Evolutionary conservation across 2,888 invertebrate genomes (phyloP).

Genomic region (Polyommatus iphigenia): DNA sequence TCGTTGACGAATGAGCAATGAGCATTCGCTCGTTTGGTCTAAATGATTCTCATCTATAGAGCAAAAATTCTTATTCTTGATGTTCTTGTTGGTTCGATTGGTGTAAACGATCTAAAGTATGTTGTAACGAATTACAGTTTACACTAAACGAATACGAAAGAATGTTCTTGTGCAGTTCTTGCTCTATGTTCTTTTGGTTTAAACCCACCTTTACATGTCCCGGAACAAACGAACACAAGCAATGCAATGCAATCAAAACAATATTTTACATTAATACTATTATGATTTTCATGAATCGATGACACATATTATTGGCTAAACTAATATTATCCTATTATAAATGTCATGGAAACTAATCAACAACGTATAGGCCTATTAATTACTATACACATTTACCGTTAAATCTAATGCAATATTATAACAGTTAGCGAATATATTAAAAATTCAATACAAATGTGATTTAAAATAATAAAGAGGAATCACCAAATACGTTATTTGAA

Average conservation of each 20-base stretch:
- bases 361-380: slow-evolving; percentile 41
- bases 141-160: no score
- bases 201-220: no score
- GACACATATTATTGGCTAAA: slow-evolving; percentile 40
- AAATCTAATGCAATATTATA: slow-evolving; percentile 14
- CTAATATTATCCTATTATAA: slow-evolving; percentile 33
- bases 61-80: no score
- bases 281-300: slow-evolving; percentile 39
- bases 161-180: no score
- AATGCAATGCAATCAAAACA: background rate
- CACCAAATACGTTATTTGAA: background rate
- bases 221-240: background rate
- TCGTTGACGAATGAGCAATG: no score
- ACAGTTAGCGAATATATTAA: slow-evolving; percentile 20
- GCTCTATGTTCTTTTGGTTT: no score
- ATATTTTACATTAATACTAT: background rate
- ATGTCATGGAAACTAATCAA: slow-evolving; percentile 42
- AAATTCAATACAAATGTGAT: background rate
- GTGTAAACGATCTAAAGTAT: no score
- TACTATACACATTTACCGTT: slow-evolving; percentile 18
- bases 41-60: no score
- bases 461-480: slow-evolving; percentile 5
- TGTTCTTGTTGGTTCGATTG: no score
- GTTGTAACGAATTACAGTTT: no score
- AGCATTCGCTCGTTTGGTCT: no score